Evolutionary conservation across 2,888 invertebrate genomes (phyloP).

Genomic region (Chymomyza caudatula): DNA sequence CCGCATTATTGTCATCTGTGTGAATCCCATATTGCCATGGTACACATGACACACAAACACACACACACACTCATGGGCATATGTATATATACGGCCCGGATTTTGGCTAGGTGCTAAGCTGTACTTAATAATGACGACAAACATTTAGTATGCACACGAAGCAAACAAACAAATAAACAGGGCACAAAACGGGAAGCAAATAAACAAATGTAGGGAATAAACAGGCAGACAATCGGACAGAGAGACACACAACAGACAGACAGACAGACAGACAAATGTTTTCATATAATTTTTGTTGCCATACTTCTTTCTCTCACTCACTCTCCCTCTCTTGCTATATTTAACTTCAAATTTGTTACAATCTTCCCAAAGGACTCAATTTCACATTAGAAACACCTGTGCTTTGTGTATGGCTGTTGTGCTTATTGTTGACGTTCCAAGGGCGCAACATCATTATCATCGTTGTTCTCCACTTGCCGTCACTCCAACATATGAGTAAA

Average conservation of each 20-base stretch:
- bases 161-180: slow-evolving; percentile 22
- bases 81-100: not conserved
- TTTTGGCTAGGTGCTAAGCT: slow-evolving; percentile 38
- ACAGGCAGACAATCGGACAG: not conserved
- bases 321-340: slow-evolving; percentile 4
- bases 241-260: not conserved
- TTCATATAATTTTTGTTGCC: not conserved
- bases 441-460: slow-evolving; percentile 14
- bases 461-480: not conserved
- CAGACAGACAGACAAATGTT: not conserved
- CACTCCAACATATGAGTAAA: not conserved
- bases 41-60: not conserved
- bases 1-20: not conserved
- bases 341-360: slow-evolving; percentile 47
- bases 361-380: slow-evolving; percentile 3
- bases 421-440: not conserved
- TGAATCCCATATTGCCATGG: not conserved
- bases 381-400: slow-evolving; percentile 7
- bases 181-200: slow-evolving; percentile 16
- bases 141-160: slow-evolving; percentile 55
- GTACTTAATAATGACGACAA: slow-evolving; percentile 58
- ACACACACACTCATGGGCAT: not conserved
- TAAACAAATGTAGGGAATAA: slow-evolving; percentile 26
- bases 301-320: not conserved
- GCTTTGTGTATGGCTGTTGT: not conserved